Evolutionary conservation across 2,797 vertebrate genomes (phyloP).

Genomic region (Bufotes viridis): DNA sequence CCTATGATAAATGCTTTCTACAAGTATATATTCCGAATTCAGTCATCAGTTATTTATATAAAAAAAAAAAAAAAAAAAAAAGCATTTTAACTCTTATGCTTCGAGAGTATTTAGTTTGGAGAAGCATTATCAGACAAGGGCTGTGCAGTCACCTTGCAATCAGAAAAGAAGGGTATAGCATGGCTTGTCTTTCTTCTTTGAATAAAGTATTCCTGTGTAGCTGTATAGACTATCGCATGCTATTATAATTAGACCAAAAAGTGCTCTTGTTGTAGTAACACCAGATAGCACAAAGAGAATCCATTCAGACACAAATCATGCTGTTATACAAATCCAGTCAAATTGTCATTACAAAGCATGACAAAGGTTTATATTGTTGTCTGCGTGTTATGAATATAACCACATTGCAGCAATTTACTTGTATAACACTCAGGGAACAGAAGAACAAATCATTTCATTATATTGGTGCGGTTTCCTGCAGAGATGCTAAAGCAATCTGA

Average conservation of each 20-base stretch:
- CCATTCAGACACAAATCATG: not conserved
- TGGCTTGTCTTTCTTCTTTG: too few relatives aligned
- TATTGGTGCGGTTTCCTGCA: too few relatives aligned
- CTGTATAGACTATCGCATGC: too few relatives aligned
- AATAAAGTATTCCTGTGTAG: too few relatives aligned
- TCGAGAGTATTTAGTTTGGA: not conserved
- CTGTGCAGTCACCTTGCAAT: not conserved
- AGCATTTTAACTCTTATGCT: not conserved
- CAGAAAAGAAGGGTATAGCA: too few relatives aligned
- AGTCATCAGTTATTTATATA: not conserved
- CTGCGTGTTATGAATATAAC: not conserved
- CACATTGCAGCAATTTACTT: not conserved
- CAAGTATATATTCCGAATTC: not conserved
- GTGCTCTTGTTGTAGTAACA: not conserved
- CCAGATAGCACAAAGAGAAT: not conserved
- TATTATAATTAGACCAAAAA: too few relatives aligned
- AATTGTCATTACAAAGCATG: not conserved
- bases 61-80: too few relatives aligned
- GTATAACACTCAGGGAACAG: not conserved
- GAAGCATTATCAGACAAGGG: not conserved
- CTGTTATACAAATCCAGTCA: not conserved
- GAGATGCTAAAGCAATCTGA: too few relatives aligned
- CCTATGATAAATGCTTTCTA: constrained; percentile 4
- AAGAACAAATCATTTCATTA: not conserved
- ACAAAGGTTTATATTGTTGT: not conserved